Base-by-base conservation (phyloP, 2,797 vertebrate species). In the Nannoperca obscura region DNA sequence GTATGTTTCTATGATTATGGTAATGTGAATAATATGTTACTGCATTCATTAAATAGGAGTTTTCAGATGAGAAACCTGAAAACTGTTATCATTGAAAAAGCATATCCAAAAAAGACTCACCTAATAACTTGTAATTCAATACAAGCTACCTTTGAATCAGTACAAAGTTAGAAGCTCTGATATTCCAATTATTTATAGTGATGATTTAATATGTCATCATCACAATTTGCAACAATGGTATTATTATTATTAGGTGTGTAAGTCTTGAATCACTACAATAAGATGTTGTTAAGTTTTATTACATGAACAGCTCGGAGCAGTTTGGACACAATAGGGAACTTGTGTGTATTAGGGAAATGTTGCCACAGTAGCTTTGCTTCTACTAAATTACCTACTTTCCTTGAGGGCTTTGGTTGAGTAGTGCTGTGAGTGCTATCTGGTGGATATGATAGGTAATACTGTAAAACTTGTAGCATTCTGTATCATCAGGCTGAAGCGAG, bases 1-100 rank as follows among this genome's bases (percentile, higher is more conserved):
- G 4, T 52, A 12, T 62, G 44, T 74, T 60, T 52, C 47, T 47
- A 32, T 79, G 24, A 81, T 63, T 79, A 68, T 76, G 61, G 13
- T 76, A 74, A 79, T 76, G 50, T 61, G 42, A 70, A 32, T 32
- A 71, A 53, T 12, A 58, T 22, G 14, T 44, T 42, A 7, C 46
- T 74, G 49, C 24, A 19, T 61, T 69, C 5, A 47, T 54, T 69
- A 59, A 55, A 38, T 52, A 12, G 36, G 36, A 65, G 22, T 72
- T 46, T 70, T 11, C 50, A 27, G 15, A 52, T 30, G 24, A 55
- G 42, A 49, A 62, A 27, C 32, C 7, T 53, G 27, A 46, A 60
- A 24, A 57, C 19, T 53, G 14, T 5, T 58, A 17, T 22, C 20
- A 58, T 5, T 55, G 27, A 57, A 34, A 46, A 19, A 53, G 1